Evolutionary conservation across 2,113 vertebrate genomes (phyloP).

Genomic region (Morone chrysops): DNA sequence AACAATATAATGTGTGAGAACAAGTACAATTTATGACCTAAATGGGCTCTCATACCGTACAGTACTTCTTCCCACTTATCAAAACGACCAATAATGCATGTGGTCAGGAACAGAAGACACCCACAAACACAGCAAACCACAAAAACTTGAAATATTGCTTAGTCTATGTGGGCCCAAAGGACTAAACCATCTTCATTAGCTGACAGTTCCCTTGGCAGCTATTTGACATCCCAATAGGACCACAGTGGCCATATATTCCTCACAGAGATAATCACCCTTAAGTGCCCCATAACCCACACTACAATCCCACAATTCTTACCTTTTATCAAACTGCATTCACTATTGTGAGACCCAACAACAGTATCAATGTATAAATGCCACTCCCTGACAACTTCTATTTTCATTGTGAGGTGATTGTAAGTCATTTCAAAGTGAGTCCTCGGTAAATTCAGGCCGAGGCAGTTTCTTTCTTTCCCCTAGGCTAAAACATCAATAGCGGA

Average conservation of each 20-base stretch:
- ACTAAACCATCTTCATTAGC: slow-evolving; percentile 68
- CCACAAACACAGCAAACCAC: slow-evolving; percentile 28
- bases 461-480: slow-evolving; percentile 60
- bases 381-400: slow-evolving; percentile 54
- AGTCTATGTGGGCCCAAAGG: slow-evolving; percentile 36
- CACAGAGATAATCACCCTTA: slow-evolving; percentile 60
- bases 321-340: slow-evolving; percentile 15
- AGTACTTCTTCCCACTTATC: slow-evolving; percentile 12
- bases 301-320: slow-evolving; percentile 23
- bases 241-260: slow-evolving; percentile 43
- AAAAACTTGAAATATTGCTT: slow-evolving; percentile 38
- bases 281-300: slow-evolving; percentile 50
- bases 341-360: slow-evolving; percentile 15
- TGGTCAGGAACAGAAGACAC: slow-evolving; percentile 22
- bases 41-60: slow-evolving; percentile 14
- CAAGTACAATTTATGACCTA: slow-evolving; percentile 35
- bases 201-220: slow-evolving; percentile 46
- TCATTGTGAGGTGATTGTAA: slow-evolving; percentile 62
- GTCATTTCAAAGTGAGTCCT: slow-evolving; percentile 68
- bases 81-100: slow-evolving; percentile 21
- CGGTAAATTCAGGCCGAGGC: slow-evolving; percentile 68
- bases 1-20: slow-evolving; percentile 6
- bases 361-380: slow-evolving; percentile 50
- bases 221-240: slow-evolving; percentile 54
- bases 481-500: slow-evolving; percentile 70